Percentiles rank a stretch among this genome's conserved stretches.
These are phyloP conservation scores for Aphrophora alni DNA, from an alignment of 2,888 invertebrate genomes.

Conservation along the genomic window DNA sequence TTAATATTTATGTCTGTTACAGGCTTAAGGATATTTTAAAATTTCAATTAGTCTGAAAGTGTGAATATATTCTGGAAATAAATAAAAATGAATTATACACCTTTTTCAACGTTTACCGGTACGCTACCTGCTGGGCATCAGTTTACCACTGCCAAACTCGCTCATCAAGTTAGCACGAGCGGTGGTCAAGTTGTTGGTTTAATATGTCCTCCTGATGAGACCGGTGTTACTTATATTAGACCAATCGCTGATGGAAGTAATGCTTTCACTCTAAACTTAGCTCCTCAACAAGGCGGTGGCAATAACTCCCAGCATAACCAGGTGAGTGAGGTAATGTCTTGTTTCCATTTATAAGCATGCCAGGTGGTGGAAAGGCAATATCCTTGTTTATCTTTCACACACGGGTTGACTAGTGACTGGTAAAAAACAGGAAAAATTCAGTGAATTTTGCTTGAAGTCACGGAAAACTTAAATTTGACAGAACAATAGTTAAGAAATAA, in stretches of 20 bases:
- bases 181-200: constrained; percentile 69
- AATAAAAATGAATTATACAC: constrained; percentile 74
- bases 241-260: constrained; percentile 64
- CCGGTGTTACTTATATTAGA: constrained; percentile 77
- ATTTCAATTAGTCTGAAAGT: neutral
- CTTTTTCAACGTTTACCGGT: constrained; percentile 69
- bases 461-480: too few relatives aligned
- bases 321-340: constrained; percentile 42
- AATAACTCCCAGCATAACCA: constrained; percentile 50
- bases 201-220: constrained; percentile 69
- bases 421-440: too few relatives aligned
- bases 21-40: neutral
- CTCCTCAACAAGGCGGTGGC: constrained; percentile 48
- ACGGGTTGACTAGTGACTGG: too few relatives aligned
- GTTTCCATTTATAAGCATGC: neutral
- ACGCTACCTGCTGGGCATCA: constrained; percentile 67
- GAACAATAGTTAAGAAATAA: too few relatives aligned
- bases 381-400: neutral
- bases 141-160: constrained; percentile 68
- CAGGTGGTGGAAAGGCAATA: neutral
- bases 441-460: too few relatives aligned
- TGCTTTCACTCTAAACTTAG: constrained; percentile 55
- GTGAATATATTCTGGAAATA: neutral
- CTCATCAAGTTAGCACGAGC: constrained; percentile 63
- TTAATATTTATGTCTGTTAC: too few relatives aligned